phyloP scores from a whole-genome alignment of 1,140 invertebrate species.

The Macrosteles quadrilineatus region DNA sequence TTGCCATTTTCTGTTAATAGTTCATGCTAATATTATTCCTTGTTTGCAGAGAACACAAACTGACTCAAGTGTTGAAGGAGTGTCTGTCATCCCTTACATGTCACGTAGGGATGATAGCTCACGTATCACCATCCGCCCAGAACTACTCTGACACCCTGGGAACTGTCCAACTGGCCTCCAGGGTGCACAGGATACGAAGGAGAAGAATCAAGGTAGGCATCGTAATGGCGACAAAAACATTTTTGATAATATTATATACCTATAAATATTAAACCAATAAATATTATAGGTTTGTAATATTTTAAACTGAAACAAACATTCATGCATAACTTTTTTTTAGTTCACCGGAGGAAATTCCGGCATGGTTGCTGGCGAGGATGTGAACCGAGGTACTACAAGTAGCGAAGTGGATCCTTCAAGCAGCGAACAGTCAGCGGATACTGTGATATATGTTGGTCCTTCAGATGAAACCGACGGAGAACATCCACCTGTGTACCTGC shows the following conservation, averaged over 20 bases:
- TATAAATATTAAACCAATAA: no score
- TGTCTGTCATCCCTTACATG: conserved; percentile 91
- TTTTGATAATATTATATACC: no score
- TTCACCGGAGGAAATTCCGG: conserved; percentile 11
- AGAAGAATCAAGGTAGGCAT: conserved; percentile 62
- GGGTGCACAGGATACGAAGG: conserved; percentile 88
- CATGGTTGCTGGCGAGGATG: conserved; percentile 63
- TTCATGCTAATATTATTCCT: no score
- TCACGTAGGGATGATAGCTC: conserved; percentile 93
- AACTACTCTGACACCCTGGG: conserved; percentile 90
- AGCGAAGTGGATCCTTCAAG: conserved; percentile 94
- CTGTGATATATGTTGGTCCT: conserved; percentile 94
- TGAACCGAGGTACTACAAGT: conserved; percentile 63
- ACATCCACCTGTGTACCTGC: conserved; percentile 85
- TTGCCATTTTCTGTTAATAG: no score
- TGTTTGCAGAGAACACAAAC: conserved; percentile 75
- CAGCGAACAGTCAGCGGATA: conserved; percentile 93
- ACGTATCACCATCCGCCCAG: conserved; percentile 80
- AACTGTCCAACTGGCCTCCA: conserved; percentile 89
- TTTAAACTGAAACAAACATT: no score
- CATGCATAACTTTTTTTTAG: no score
- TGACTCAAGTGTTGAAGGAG: conserved; percentile 89
- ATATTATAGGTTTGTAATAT: no score
- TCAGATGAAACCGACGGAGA: conserved; percentile 87
- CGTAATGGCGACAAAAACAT: no score